Evolutionary conservation across 2,797 vertebrate genomes (phyloP), one percentile per base, ranked within the genome.

Genomic region (Erpetoichthys calabaricus): DNA sequence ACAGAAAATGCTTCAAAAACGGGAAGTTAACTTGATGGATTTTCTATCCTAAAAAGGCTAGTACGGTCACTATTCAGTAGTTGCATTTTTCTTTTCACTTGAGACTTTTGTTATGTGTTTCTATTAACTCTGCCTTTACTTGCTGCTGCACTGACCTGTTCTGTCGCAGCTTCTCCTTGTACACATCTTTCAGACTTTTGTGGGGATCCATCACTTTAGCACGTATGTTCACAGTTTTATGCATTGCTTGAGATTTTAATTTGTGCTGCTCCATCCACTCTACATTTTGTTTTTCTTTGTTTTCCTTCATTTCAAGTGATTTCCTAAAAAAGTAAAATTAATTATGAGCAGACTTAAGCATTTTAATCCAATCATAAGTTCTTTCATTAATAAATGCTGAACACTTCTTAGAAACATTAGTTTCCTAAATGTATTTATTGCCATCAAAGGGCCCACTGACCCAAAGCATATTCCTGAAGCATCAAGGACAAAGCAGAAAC

Each of bases 131-230:
- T 25, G 25, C 25, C 25, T 25, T 25, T 25, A 25, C 25, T 25
- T 25, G 42, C 8, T 4, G 1, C 8, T 45, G 63, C 50, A 77
- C 90, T 80, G 65, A 94, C 94, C 86, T 59, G 69, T 89, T 85
- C 61, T 86, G 82, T 68, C 81, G 86, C 4, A 80, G 61, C 71
- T 90, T 94, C 59, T 91, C 83, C 57, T 80, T 74, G 56, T 76
- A 78, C 42, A 82, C 86, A 44, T 93, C 90, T 67, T 89, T 85
- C 61, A 96, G 76, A 67, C 88, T 91, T 69, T 67, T 85, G 67
- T 89, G 89, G 2, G 90, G 89, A 71, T 99, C 94, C 76, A 94
- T 75, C 47, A 90, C 80, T 75, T 87, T 94, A 58, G 94, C 90
- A 61, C 90, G 82, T 25, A 80, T 75, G 45, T 68, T 70, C 64